Evolutionary conservation across 92 coral and sea anemone species (phyloP), one percentile per base, ranked within the genome.

Genomic region (Zoanthus gigantus): DNA sequence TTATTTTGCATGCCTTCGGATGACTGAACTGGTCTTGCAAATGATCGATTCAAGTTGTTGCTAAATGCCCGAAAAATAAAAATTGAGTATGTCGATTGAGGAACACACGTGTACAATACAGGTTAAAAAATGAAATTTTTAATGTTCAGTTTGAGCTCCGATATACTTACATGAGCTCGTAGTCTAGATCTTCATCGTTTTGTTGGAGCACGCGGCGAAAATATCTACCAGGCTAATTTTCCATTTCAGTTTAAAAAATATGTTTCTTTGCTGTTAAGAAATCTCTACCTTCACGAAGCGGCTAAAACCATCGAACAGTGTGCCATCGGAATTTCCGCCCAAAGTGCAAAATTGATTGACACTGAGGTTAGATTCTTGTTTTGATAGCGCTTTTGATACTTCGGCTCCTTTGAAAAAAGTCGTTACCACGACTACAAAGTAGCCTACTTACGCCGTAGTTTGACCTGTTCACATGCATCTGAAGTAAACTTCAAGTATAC

Each of bases 341-440:
- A 54, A 77, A 56, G 69, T 31, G 82, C 82, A 56, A 77, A 77
- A 77, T 30, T 77, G 82, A 56, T 77, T 77, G 82, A 77, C 82
- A 57, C 32, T 77, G 69, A 15, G 68, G 68, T 77, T 77, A 57
- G 58, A 46, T 74, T 74, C 60, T 74, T 74, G 56, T 74, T 74
- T 74, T 74, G 78, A 74, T 74, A 74, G 60, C 60, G 78, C 78
- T 34, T 46, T 16, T 46, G 78, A 76, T 50, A 76, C 81, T 52
- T 76, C 81, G 63, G 81, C 42, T 53, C 9, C 66, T 77, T 77
- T 77, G 82, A 77, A 54, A 53, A 56, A 14, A 10, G 67, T 77
- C 23, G 18, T 56, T 56, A 77, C 23, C 69, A 11, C 45, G 69
- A 54, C 66, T 76, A 76, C 81, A 76, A 76, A 76, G 81, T 76